Base-by-base conservation (phyloP, 2,113 vertebrate genomes). In the Saccopteryx bilineata region DNA sequence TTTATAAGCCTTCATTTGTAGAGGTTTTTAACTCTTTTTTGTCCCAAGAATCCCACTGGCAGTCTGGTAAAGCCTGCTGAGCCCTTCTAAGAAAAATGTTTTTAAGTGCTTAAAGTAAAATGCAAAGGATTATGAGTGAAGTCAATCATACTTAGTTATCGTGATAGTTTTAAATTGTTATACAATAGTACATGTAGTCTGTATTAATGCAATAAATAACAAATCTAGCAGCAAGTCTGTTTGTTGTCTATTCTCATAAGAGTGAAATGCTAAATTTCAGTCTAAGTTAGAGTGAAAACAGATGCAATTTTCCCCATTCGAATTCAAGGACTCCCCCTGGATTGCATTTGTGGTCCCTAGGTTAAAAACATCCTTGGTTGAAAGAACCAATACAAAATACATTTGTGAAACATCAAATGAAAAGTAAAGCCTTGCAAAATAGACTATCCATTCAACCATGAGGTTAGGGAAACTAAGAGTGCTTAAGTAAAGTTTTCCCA, bases 371-470 rank as follows among this genome's bases (percentile, higher is more conserved):
- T 46, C 18, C n/a, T 31, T 65, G 31, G 10, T 56, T 93, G 33
- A 96, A 24, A 94, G 12, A 72, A 46, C 39, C 76, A 93, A 74
- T 74, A 78, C 39, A 69, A 94, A 91, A 81, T 33, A 39, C 13
- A 81, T 85, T 74, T 48, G 52, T 66, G 58, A 93, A 78, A 58
- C 52, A 76, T 17, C 78, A 74, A n/a, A 79, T 75, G 48, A 72
- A 91, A 95, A 71, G 69, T 66, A 31, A 90, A 94, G 31, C 19
- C 28, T 92, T 90, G 66, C 69, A 90, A 94, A 96, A 94, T 21
- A 26, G 12, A 88, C 65, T 52, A 90, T 33, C 68, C 56, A 79
- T 33, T 86, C 63, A 79, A 84, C 39, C 19, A 68, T 17, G n/a
- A 95, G 86, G 9, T 56, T 60, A 95, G 68, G 33, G 52, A 31